These are phyloP conservation scores for Platyura marginata DNA, from an alignment of 1,140 invertebrate genomes.

Conservation along the genomic window DNA sequence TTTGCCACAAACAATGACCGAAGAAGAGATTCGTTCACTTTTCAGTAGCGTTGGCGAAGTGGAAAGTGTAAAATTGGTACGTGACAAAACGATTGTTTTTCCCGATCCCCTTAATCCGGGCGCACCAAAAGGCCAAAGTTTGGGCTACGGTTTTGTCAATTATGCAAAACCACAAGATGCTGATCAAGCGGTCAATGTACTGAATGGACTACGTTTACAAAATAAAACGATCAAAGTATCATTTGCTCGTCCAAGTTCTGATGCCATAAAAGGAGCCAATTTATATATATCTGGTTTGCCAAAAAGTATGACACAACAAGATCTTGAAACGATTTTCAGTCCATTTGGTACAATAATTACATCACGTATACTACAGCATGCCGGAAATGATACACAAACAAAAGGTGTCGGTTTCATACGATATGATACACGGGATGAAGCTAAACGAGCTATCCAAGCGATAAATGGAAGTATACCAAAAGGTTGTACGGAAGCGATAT, in stretches of 20 bases:
- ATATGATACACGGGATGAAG: slow-evolving; percentile 39
- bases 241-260: slow-evolving; percentile 69
- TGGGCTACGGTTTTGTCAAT: slow-evolving; percentile 83
- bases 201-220: slow-evolving; percentile 71
- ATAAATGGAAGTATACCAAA: slow-evolving; percentile 37
- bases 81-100: slow-evolving; percentile 64
- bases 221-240: slow-evolving; percentile 88
- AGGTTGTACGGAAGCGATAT: slow-evolving; percentile 35
- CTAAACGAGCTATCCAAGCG: slow-evolving; percentile 36
- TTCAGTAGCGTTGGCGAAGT: slow-evolving; percentile 77
- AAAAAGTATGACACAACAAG: slow-evolving; percentile 67
- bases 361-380: slow-evolving; percentile 65
- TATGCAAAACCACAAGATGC: slow-evolving; percentile 67
- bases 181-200: slow-evolving; percentile 68
- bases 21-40: slow-evolving; percentile 70
- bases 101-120: slow-evolving; percentile 21
- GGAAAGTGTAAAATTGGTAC: slow-evolving; percentile 76
- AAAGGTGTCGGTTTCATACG: slow-evolving; percentile 42
- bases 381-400: slow-evolving; percentile 27
- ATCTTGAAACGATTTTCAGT: slow-evolving; percentile 63
- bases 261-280: slow-evolving; percentile 79
- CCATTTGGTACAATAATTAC: slow-evolving; percentile 72
- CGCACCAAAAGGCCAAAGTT: slow-evolving; percentile 50
- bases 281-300: slow-evolving; percentile 74
- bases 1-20: slow-evolving; percentile 80